Evolutionary conservation across 2,797 vertebrate species (phyloP), one percentile per base, ranked within the genome.

Genomic region (Chloroceryle inda): DNA sequence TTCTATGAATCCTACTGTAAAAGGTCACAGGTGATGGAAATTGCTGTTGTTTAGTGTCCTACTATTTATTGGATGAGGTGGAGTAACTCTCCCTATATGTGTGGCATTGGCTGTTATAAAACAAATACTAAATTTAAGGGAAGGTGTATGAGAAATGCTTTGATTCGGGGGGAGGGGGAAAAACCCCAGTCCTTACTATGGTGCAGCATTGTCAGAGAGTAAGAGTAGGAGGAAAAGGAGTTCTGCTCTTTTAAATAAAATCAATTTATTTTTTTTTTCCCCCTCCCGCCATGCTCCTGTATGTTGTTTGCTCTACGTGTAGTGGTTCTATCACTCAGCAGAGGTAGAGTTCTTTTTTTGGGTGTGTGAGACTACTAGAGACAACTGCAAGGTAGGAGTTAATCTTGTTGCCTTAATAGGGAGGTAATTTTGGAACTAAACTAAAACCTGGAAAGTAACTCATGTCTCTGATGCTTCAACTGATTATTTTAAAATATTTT

Each of bases 231-330:
- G 13, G 44, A 64, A 50, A n/a, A 89, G 8, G 16, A 73, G 8
- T 68, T 84, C 24, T 72, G 19, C 27, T 64, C 9, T 47, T 45
- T 52, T 19, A 35, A 21, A 9, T 61, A 20, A 63, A 71, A 76
- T 16, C 35, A 33, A 2, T 27, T 50, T 22, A 5, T 13, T 52
- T 27, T 52, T 9, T 50, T 49, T 49, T 49, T 26, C 8, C 12
- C 15, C 14, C 50, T 18, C 2, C 16, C 17, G 10, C 16, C 2
- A 0, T 27, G 21, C 52, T 74, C 2, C 2, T 0, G 0, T 62
- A 38, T 56, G 29, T 23, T 22, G 14, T 5, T 13, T 61, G 18
- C 49, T 55, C 11, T 18, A 9, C 0, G 0, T 26, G 18, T 14
- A 12, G 6, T 37, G 52, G 24, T 45, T 82, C n/a, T 27, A 2